Base-by-base conservation (phyloP, 2,888 invertebrate species). In the Chydorus sphaericus region DNA sequence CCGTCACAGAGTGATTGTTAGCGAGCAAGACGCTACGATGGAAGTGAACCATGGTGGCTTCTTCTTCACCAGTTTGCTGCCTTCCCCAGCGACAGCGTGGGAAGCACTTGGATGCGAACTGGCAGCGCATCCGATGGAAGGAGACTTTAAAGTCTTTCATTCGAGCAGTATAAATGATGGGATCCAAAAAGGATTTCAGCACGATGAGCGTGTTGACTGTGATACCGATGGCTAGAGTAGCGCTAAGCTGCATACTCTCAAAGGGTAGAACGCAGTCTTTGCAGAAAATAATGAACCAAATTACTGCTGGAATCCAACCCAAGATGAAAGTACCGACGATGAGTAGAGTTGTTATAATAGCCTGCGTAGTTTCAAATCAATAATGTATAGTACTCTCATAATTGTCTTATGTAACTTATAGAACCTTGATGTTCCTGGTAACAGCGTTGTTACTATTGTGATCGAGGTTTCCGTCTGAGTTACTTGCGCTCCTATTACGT, bases 131-230 rank as follows among this genome's bases (percentile, higher is more conserved):
- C n/a, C 52, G 33, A 18, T 52, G 36, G 36, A 52, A 52, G 26
- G 52, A 33, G 11, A 52, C 76, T 71, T 75, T 75, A 55, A 82
- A 79, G 63, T 82, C 81, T 56, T 76, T 73, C 75, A 82, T 79
- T 55, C 81, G 68, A 6, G 77, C 75, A 8, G 79, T 78, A 65
- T 82, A 82, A 54, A 82, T 80, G 59, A 81, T 77, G 0, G 80
- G 79, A 67, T 81, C 80, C 37, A 75, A 71, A 54, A 80, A 67
- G 30, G 79, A 77, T 65, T 81, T 81, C 60, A 78, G 67, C 50
- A 81, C 76, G 44, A 81, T 71, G 54, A 80, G 71, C 16, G 73
- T 69, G 65, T 80, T 79, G 54, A 69, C 68, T 26, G 68, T 61
- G 53, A 68, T 66, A 60, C 67, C 66, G 29, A 57, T 36, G 5